Evolutionary conservation across 2,797 vertebrate species (phyloP), one percentile per base, ranked within the genome.

Genomic region (Dermochelys coriacea): DNA sequence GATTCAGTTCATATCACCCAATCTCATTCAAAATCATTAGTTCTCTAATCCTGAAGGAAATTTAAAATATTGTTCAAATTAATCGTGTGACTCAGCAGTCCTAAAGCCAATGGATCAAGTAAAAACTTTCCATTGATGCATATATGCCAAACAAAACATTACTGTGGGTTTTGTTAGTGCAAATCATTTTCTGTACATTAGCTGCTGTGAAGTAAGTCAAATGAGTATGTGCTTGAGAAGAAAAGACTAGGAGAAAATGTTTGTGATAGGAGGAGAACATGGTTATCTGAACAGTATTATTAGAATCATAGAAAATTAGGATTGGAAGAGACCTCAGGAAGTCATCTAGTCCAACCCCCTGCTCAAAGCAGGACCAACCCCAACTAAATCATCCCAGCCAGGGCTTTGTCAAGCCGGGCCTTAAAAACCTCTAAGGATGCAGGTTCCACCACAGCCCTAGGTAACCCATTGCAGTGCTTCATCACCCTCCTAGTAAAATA

Each of bases 41-140:
- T 93, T 96, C 93, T 93, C 83, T 96, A 96, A 97, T 95, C 81
- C 96, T 90, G 93, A 93, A 96, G 92, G 93, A 96, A 97, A 97
- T 97, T 97, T 93, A 96, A 96, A 97, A 96, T 93, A 93, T 94
- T 93, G 84, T 96, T 96, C 41, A 86, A 94, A 96, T 97, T 96
- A 96, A 96, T 96, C 1, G 82, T 91, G 75, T 96, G 96, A 96
- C 84, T 97, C 95, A 95, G 93, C 93, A 96, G 93, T 91, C 80
- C 88, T 61, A 55, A 95, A 85, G 83, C 80, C 91, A 92, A 86
- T 80, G 91, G 57, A 90, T 61, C 0, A 0, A 47, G 61, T 86
- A 95, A 86, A 92, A 96, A 90, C 74, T 95, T 95, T 94, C 49
- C 61, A 68, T 10, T 68, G 80, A 94, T 85, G 61, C 47, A 93